These are phyloP conservation scores for Litocranius walleri DNA, from an alignment of 2,113 vertebrate species.

Conservation along the genomic window DNA sequence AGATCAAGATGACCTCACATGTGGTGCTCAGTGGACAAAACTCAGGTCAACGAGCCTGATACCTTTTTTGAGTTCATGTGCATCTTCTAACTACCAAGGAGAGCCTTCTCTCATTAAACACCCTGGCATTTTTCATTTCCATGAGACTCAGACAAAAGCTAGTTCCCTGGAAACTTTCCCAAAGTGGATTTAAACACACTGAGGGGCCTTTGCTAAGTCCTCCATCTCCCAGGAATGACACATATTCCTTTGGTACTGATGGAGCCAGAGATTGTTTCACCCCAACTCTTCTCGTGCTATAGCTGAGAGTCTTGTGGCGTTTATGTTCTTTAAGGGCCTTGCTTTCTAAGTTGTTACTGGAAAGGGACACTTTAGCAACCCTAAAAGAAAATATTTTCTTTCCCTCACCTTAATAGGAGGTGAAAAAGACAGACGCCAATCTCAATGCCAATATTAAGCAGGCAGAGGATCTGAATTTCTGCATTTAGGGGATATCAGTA, in stretches of 20 bases:
- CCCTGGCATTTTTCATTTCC: not conserved
- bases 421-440: not conserved
- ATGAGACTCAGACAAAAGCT: not conserved
- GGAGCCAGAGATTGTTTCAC: not conserved
- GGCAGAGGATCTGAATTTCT: not conserved
- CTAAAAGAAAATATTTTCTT: not conserved
- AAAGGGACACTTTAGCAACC: not conserved
- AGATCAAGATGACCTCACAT: not conserved
- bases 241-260: not conserved
- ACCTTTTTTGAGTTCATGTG: not conserved
- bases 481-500: not conserved
- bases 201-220: not conserved
- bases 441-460: not conserved
- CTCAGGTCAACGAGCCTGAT: not conserved
- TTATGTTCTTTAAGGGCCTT: not conserved
- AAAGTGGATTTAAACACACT: not conserved
- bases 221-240: not conserved
- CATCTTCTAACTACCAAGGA: not conserved
- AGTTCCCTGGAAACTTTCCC: not conserved
- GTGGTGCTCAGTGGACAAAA: not conserved
- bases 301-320: not conserved
- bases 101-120: not conserved
- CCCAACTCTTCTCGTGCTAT: not conserved
- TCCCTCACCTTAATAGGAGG: not conserved
- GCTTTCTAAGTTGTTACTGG: not conserved